Evolutionary conservation across 2,888 invertebrate genomes (phyloP).

Genomic region (Strigamia crassipes): DNA sequence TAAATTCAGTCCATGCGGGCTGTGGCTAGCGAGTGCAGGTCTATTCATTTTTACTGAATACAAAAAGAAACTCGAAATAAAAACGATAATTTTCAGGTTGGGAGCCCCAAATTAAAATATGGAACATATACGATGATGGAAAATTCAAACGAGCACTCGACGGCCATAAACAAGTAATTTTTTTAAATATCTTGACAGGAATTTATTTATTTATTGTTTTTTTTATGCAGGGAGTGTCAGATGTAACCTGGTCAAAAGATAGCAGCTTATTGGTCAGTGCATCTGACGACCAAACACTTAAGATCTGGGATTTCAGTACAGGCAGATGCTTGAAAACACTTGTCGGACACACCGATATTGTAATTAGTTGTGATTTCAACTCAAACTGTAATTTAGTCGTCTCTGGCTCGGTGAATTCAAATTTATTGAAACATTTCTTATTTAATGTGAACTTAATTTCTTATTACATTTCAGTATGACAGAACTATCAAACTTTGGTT

Average conservation of each 20-base stretch:
- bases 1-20: slow-evolving; percentile 98
- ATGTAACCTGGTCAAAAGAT: slow-evolving; percentile 98
- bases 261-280: slow-evolving; percentile 89
- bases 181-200: no score
- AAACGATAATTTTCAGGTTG: slow-evolving; percentile 71
- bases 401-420: slow-evolving; percentile 81
- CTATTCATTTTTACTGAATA: slow-evolving; percentile 59
- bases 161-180: slow-evolving; percentile 81
- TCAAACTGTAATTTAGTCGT: slow-evolving; percentile 99
- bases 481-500: slow-evolving; percentile 99
- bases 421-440: not conserved
- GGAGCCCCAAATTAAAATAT: slow-evolving; percentile 95
- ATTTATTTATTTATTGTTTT: not conserved
- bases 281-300: slow-evolving; percentile 92
- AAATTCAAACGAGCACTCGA: slow-evolving; percentile 98
- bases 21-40: slow-evolving; percentile 98
- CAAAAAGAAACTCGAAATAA: no score
- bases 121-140: slow-evolving; percentile 94
- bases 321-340: slow-evolving; percentile 97
- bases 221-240: slow-evolving; percentile 77
- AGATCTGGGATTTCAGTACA: slow-evolving; percentile 96
- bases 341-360: slow-evolving; percentile 99
- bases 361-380: slow-evolving; percentile 99
- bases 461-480: slow-evolving; percentile 72
- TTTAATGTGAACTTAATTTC: not conserved